A percentile compares a stretch with the other conserved stretches of the same genome.
Conservation (phyloP, 2,113 vertebrate genomes). For the Trematomus loennbergii region DNA sequence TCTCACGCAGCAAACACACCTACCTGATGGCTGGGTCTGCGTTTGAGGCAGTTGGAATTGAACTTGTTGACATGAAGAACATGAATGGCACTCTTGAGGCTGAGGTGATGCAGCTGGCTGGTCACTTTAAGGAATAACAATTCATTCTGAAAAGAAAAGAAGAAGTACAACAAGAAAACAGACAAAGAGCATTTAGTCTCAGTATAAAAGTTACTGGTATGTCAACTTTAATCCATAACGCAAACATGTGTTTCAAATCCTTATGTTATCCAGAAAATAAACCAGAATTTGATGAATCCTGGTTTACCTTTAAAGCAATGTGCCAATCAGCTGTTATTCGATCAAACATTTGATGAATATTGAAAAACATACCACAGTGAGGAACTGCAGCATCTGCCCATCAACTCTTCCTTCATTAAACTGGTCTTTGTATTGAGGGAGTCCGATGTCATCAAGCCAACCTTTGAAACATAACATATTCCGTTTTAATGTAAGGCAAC, state of each 20-base stretch:
- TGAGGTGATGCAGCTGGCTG: constrained; percentile 97
- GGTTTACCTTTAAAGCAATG: neutral
- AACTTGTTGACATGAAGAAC: constrained; percentile 95
- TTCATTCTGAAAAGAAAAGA: constrained; percentile 87
- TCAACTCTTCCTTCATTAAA: constrained; percentile 96
- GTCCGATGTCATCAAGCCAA: constrained; percentile 97
- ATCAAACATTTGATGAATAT: neutral
- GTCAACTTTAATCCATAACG: neutral
- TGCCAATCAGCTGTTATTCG: neutral
- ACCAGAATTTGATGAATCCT: neutral
- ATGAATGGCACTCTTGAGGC: constrained; percentile 97
- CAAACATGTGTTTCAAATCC: neutral
- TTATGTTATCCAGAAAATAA: neutral
- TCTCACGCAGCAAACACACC: neutral
- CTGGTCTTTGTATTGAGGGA: constrained; percentile 99
- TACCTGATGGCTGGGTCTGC: constrained; percentile 94
- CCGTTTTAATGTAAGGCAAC: no score
- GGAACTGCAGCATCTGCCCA: constrained; percentile 94
- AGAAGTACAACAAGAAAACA: no score
- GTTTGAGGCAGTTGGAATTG: constrained; percentile 92
- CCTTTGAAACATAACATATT: constrained; percentile 78
- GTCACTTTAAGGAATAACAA: constrained; percentile 96
- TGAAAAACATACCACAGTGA: constrained; percentile 91
- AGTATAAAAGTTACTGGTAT: no score
- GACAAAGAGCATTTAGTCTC: neutral